These are phyloP conservation scores for Ptyas mucosa DNA, from an alignment of 2,113 vertebrate species.

Conservation along the genomic window DNA sequence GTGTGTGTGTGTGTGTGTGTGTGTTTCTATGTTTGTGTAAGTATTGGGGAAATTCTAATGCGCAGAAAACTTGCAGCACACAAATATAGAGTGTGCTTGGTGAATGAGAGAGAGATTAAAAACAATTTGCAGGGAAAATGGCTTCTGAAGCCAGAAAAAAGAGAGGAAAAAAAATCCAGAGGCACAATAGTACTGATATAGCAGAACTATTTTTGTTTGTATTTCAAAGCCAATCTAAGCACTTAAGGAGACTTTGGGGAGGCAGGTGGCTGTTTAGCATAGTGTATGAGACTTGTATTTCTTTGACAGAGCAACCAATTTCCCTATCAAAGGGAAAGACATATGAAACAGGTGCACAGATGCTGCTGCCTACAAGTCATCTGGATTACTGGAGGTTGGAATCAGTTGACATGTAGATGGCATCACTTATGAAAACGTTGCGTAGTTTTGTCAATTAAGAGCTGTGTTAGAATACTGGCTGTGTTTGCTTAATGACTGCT, in stretches of 20 bases:
- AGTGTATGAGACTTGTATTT: background rate
- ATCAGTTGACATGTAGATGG: background rate
- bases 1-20: no score
- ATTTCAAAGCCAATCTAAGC: background rate
- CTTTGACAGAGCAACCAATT: background rate
- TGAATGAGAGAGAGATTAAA: background rate
- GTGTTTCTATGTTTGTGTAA: background rate
- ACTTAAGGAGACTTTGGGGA: background rate
- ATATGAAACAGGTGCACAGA: background rate
- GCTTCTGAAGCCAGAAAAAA: background rate
- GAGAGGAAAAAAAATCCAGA: background rate
- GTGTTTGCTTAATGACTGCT: background rate
- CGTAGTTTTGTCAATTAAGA: background rate
- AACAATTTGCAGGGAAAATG: background rate
- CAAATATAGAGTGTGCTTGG: background rate
- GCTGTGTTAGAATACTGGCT: background rate
- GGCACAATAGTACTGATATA: background rate
- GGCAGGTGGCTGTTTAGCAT: background rate
- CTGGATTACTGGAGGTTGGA: background rate
- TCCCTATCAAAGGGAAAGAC: background rate
- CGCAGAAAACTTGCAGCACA: background rate
- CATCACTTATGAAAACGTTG: background rate
- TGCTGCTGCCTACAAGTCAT: background rate
- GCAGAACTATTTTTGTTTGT: background rate
- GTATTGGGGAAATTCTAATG: background rate